These are phyloP conservation scores for Notiomystis cincta DNA, from an alignment of 2,113 vertebrate genomes.

Conservation along the genomic window DNA sequence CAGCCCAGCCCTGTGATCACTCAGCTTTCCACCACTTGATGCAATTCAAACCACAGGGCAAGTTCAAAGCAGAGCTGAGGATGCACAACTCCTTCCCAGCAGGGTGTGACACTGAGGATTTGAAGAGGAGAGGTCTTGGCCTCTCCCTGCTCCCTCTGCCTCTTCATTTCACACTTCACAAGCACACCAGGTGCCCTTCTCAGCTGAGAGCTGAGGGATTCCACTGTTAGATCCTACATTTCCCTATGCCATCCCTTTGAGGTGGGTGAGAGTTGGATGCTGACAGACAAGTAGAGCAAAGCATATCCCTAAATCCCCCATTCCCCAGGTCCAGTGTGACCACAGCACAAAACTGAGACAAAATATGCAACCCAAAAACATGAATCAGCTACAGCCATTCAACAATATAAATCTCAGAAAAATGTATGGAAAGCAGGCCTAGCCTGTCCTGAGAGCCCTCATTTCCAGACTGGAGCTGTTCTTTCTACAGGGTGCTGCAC, in stretches of 20 bases:
- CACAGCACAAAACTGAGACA: neutral
- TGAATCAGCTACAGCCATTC: neutral
- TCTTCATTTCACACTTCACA: neutral
- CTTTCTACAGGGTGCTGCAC: neutral
- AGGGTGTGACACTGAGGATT: neutral
- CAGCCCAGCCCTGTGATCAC: neutral
- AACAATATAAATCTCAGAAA: neutral
- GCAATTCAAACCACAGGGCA: neutral
- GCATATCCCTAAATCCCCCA: neutral
- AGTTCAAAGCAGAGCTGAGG: neutral
- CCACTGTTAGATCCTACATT: neutral
- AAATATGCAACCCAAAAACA: neutral
- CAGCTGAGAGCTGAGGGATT: neutral
- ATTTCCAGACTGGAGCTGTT: neutral
- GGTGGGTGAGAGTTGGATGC: neutral
- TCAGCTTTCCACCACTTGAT: neutral
- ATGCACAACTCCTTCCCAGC: neutral
- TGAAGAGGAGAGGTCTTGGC: neutral
- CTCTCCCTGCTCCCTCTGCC: neutral
- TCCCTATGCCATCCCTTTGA: neutral
- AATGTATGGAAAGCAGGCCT: neutral
- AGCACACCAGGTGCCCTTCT: fast-evolving
- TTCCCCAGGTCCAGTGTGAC: neutral
- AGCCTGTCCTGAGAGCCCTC: neutral
- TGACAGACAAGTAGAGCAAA: neutral